Percentiles rank a stretch among this genome's conserved stretches.
phyloP scores from a whole-genome alignment of 2,888 invertebrate species.

The Athalia rosae region DNA sequence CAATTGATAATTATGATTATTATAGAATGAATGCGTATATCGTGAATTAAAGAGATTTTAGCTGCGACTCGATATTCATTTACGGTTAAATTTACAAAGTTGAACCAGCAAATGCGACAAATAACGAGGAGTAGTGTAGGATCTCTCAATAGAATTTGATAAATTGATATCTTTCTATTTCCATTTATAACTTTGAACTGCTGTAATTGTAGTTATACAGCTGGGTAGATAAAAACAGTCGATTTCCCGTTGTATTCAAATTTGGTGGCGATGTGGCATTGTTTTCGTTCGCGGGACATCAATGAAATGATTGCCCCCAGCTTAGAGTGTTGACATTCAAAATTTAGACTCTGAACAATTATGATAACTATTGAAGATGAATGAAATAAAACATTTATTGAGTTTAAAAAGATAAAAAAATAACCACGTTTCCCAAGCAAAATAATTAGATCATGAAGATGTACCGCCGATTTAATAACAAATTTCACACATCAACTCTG shows the following conservation, averaged over 20 bases:
- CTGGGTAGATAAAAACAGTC: background rate
- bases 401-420: background rate
- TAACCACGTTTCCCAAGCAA: background rate
- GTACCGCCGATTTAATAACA: constrained; percentile 9
- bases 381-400: background rate
- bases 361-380: constrained; percentile 10
- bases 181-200: constrained; percentile 41
- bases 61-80: constrained; percentile 31
- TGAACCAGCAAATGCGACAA: background rate
- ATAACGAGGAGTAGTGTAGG: constrained; percentile 37
- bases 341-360: constrained; percentile 27
- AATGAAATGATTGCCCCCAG: constrained; percentile 11
- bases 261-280: background rate
- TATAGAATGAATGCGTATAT: constrained; percentile 41
- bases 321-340: constrained; percentile 23
- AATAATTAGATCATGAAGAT: constrained; percentile 14
- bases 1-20: constrained; percentile 35
- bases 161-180: constrained; percentile 45
- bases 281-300: constrained; percentile 6
- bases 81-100: constrained; percentile 2
- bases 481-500: background rate
- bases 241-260: constrained; percentile 21
- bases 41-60: constrained; percentile 19
- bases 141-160: constrained; percentile 44
- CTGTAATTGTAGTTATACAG: constrained; percentile 37